A percentile compares a stretch with the other conserved stretches of the same genome.
Conservation (phyloP, 2,113 vertebrate genomes). For the Nyctibius bracteatus region DNA sequence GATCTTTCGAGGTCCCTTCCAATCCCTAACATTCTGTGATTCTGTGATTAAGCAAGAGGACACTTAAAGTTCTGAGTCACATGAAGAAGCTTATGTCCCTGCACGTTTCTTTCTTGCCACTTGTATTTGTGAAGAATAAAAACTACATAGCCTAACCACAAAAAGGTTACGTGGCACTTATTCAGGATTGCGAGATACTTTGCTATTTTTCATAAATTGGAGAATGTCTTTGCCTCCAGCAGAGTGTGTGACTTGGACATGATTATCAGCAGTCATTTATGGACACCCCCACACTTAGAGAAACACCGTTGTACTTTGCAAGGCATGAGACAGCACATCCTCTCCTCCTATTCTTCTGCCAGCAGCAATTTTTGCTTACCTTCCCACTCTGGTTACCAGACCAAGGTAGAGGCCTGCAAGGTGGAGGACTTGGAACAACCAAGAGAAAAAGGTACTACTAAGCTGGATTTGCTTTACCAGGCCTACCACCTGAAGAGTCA, state of each 20-base stretch:
- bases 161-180: not conserved
- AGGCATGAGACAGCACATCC: accelerated
- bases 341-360: not conserved
- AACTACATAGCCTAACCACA: not conserved
- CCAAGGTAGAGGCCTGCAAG: not conserved
- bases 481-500: not conserved
- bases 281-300: not conserved
- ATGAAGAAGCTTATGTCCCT: not conserved
- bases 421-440: not conserved
- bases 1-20: too few relatives aligned
- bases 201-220: not conserved
- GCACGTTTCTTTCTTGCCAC: not conserved
- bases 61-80: not conserved
- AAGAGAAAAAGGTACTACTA: not conserved
- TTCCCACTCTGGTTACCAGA: not conserved
- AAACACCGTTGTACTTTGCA: not conserved
- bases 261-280: not conserved
- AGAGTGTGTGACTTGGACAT: not conserved
- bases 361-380: not conserved
- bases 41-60: not conserved
- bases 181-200: not conserved
- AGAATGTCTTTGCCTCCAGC: not conserved
- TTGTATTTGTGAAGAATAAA: not conserved
- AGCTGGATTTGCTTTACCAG: not conserved
- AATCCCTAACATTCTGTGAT: too few relatives aligned